Conservation (phyloP, 2,113 vertebrate genomes). For the Dunckerocampus dactyliophorus region DNA sequence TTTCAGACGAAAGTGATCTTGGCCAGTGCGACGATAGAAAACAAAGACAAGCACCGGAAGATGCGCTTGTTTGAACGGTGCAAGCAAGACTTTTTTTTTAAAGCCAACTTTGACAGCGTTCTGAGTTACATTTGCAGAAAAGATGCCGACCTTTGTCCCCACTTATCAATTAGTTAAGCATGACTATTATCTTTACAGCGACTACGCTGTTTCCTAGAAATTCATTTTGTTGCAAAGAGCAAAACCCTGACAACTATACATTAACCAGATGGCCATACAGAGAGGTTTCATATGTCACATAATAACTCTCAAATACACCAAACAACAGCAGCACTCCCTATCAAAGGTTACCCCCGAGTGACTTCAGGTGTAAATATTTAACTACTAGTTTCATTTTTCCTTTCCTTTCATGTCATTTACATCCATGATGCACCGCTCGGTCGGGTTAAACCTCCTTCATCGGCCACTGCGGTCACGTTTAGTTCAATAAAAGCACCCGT, state of each 20-base stretch:
- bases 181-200: not conserved
- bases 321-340: not conserved
- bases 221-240: not conserved
- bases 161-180: conserved; percentile 1
- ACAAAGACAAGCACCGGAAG: too few species aligned
- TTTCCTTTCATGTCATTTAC: not conserved
- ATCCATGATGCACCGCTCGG: not conserved
- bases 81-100: not conserved
- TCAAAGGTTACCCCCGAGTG: not conserved
- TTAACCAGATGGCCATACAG: not conserved
- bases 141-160: not conserved
- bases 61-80: too few species aligned
- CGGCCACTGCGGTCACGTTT: too few species aligned
- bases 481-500: too few species aligned
- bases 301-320: not conserved
- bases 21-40: too few species aligned
- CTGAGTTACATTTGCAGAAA: not conserved
- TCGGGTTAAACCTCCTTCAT: too few species aligned
- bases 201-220: too few species aligned
- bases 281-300: not conserved
- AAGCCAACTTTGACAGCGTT: not conserved
- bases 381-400: conserved; percentile 1
- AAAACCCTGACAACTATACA: not conserved
- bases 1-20: too few species aligned
- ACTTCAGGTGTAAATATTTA: not conserved